Evolutionary conservation across 2,797 vertebrate genomes (phyloP).

Genomic region (Merluccius polli): DNA sequence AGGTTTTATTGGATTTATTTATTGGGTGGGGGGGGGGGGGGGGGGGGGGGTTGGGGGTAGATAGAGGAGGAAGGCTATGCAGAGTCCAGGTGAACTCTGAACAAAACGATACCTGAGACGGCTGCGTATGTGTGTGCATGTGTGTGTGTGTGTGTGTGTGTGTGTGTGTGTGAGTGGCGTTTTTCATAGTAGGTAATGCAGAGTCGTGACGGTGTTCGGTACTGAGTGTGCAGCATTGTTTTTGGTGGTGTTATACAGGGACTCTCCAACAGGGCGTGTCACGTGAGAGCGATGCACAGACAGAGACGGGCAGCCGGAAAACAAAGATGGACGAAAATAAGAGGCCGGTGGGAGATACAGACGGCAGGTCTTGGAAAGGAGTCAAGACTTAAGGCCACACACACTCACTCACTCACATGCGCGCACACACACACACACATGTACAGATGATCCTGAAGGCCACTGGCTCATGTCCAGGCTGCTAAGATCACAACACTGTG

Average conservation of each 20-base stretch:
- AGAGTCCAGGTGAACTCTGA: no score
- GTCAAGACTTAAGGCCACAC: constrained; percentile 42
- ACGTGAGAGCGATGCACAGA: background rate
- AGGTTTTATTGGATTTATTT: no score
- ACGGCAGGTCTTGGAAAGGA: constrained; percentile 43
- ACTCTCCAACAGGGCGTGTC: constrained; percentile 4
- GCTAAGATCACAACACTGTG: constrained; percentile 55
- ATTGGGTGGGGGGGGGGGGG: no score
- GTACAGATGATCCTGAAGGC: constrained; percentile 49
- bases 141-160: no score
- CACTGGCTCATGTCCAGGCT: constrained; percentile 62
- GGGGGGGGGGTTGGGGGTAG: no score
- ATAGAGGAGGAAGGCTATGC: no score
- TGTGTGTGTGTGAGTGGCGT: no score
- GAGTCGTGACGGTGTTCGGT: background rate
- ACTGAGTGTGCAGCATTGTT: background rate
- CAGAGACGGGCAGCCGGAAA: background rate
- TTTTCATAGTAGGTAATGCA: background rate
- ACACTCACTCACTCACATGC: constrained; percentile 15
- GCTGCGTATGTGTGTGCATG: no score
- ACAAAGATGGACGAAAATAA: constrained; percentile 27
- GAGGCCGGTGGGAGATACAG: constrained; percentile 7
- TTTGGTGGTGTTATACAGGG: background rate
- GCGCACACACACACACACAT: constrained; percentile 27
- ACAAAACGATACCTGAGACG: no score